Conservation (phyloP, 2,888 invertebrate species). For the Keiferia lycopersicella region DNA sequence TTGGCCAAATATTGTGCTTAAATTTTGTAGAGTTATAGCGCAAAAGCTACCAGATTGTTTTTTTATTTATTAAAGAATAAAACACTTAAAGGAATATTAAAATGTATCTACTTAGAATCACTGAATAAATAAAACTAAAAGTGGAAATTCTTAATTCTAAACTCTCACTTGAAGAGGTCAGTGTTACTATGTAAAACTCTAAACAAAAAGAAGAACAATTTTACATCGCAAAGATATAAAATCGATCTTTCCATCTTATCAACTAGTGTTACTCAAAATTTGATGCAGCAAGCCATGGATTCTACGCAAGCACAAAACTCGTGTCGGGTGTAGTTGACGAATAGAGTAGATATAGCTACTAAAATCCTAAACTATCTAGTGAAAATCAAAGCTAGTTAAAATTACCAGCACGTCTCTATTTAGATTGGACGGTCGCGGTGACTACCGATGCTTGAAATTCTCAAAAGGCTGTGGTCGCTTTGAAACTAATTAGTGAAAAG, state of each 20-base stretch:
- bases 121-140: not conserved
- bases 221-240: not conserved
- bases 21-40: slow-evolving; percentile 3
- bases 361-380: slow-evolving; percentile 62
- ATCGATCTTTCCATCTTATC: slow-evolving; percentile 30
- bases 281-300: slow-evolving; percentile 81
- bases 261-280: slow-evolving; percentile 47
- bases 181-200: not conserved
- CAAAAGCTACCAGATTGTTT: not conserved
- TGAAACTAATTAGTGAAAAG: slow-evolving; percentile 74
- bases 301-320: slow-evolving; percentile 69
- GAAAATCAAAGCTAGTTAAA: slow-evolving; percentile 60
- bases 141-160: no score
- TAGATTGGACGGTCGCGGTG: slow-evolving; percentile 64
- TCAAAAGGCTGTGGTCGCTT: slow-evolving; percentile 77
- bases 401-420: slow-evolving; percentile 68
- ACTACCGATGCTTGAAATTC: slow-evolving; percentile 73
- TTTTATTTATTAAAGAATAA: not conserved
- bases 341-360: slow-evolving; percentile 58
- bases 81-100: not conserved
- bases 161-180: not conserved
- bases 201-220: slow-evolving; percentile 1
- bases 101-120: slow-evolving; percentile 4
- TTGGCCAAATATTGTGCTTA: slow-evolving; percentile 13
- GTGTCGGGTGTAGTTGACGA: slow-evolving; percentile 58